These are phyloP conservation scores for Heliconius nattereri DNA, from an alignment of 1,140 invertebrate genomes.

Conservation along the genomic window DNA sequence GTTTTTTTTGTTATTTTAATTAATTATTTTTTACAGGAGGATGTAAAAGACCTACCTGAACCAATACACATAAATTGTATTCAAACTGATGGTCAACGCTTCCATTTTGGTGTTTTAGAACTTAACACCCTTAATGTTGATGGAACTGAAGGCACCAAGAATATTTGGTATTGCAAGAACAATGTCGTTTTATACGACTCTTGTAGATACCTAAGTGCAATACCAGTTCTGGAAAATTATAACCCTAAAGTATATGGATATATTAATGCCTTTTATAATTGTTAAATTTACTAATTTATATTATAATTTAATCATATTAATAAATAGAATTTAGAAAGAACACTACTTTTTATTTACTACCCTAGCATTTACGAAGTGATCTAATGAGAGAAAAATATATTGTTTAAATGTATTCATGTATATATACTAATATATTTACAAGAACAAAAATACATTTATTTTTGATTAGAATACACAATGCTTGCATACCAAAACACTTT, in stretches of 20 bases:
- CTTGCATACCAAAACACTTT: constrained; percentile 74
- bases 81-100: constrained; percentile 87
- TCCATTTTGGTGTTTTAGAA: constrained; percentile 92
- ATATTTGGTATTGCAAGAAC: constrained; percentile 89
- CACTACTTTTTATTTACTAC: constrained; percentile 38
- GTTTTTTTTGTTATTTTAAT: constrained; percentile 15
- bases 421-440: constrained; percentile 79
- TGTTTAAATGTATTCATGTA: constrained; percentile 74
- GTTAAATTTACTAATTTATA: constrained; percentile 45
- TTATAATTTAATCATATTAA: constrained; percentile 23
- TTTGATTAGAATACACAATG: constrained; percentile 75
- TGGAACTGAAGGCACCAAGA: constrained; percentile 84
- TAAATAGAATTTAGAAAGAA: constrained; percentile 39
- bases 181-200: constrained; percentile 85
- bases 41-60: constrained; percentile 85
- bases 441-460: constrained; percentile 78
- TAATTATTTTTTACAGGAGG: constrained; percentile 78
- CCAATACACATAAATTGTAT: constrained; percentile 92
- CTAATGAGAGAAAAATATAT: constrained; percentile 58
- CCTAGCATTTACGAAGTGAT: constrained; percentile 37
- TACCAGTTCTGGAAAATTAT: constrained; percentile 86
- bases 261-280: constrained; percentile 89
- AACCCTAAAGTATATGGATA: constrained; percentile 89
- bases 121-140: constrained; percentile 91
- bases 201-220: constrained; percentile 84